phyloP scores from a whole-genome alignment of 1,140 invertebrate genomes.

The Eriosoma lanigerum region DNA sequence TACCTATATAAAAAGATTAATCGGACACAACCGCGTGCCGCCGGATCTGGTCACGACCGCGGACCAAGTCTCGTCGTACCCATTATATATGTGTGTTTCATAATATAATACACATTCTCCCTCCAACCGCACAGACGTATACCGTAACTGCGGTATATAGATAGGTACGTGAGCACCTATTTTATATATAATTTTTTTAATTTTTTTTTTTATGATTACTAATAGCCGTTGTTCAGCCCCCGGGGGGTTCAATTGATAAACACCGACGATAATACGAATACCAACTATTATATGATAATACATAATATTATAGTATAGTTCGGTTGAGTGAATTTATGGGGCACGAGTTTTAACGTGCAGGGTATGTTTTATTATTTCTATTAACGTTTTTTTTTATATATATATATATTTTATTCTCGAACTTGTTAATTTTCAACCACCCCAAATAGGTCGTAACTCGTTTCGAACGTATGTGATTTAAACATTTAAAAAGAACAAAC shows the following conservation, averaged over 20 bases:
- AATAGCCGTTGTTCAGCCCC: neutral
- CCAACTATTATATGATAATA: no score
- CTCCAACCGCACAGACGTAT: neutral
- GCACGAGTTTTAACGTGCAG: no score
- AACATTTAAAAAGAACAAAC: neutral
- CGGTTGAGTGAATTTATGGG: no score
- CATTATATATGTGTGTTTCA: neutral
- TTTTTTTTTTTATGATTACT: neutral
- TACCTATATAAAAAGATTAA: slow-evolving; percentile 33
- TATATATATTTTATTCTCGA: neutral
- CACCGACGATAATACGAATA: neutral
- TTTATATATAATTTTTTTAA: no score
- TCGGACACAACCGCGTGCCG: slow-evolving; percentile 14
- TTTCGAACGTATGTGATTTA: no score
- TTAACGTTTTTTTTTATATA: neutral
- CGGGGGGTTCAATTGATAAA: slow-evolving; percentile 1
- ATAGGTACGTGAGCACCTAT: neutral
- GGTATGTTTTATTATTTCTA: neutral
- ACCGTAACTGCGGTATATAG: no score
- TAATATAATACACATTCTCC: neutral
- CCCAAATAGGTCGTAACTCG: neutral
- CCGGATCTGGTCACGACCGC: slow-evolving; percentile 42
- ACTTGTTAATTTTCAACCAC: neutral
- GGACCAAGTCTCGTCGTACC: neutral
- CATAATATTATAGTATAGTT: no score